Percentiles rank a stretch among this genome's conserved stretches.
These are phyloP conservation scores for Chloebia gouldiae DNA, from an alignment of 2,113 vertebrate genomes.

Conservation along the genomic window DNA sequence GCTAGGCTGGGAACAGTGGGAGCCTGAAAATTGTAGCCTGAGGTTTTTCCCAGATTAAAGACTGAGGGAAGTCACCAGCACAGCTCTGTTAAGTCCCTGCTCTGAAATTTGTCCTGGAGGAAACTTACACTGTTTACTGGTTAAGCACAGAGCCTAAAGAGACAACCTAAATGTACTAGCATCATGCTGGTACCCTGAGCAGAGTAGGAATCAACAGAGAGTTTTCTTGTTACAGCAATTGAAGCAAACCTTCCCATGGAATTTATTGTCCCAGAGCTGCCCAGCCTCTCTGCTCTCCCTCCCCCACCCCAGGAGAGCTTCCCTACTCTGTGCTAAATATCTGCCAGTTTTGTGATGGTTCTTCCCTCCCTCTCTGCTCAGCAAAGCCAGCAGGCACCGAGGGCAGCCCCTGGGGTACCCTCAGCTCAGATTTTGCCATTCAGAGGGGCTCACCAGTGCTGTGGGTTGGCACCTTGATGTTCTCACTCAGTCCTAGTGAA, in stretches of 20 bases:
- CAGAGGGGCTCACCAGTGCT: rapidly evolving
- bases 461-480: rapidly evolving
- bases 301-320: rapidly evolving
- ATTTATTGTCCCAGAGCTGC: neutral
- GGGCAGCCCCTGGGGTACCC: neutral
- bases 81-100: neutral
- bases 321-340: rapidly evolving
- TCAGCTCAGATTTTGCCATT: neutral
- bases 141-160: neutral
- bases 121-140: neutral
- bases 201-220: neutral
- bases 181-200: neutral
- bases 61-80: neutral
- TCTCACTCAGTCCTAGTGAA: rapidly evolving
- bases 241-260: neutral
- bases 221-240: neutral
- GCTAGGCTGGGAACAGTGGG: neutral
- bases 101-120: slow-evolving; percentile 10
- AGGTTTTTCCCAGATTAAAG: slow-evolving; percentile 20
- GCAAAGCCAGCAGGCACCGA: neutral
- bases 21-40: slow-evolving; percentile 14
- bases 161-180: neutral
- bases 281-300: neutral
- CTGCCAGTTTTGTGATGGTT: neutral
- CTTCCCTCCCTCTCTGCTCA: neutral